These are phyloP conservation scores for Salminus brasiliensis DNA, from an alignment of 2,113 vertebrate species.

Conservation along the genomic window DNA sequence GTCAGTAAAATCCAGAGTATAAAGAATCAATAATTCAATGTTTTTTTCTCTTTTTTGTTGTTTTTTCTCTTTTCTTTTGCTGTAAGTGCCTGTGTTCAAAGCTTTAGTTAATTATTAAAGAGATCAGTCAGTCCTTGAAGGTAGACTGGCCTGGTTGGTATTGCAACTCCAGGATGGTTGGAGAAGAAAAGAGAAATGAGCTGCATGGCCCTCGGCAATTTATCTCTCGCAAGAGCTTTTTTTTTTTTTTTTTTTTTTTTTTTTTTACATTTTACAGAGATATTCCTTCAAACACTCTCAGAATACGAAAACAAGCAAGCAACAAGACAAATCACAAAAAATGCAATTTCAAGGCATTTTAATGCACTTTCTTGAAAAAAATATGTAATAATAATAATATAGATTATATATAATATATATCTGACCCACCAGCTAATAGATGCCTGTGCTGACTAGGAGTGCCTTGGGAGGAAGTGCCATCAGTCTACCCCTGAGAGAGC, in stretches of 20 bases:
- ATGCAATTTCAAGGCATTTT: too few species aligned
- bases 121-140: constrained; percentile 19
- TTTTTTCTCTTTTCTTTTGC: background rate
- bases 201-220: background rate
- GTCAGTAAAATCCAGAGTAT: constrained; percentile 19
- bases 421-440: too few species aligned
- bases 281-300: background rate
- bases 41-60: constrained; percentile 3
- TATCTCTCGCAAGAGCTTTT: background rate
- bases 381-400: too few species aligned
- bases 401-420: too few species aligned
- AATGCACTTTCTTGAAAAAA: too few species aligned
- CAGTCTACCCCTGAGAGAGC: too few species aligned
- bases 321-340: too few species aligned
- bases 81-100: constrained; percentile 39
- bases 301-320: too few species aligned
- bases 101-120: constrained; percentile 50
- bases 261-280: background rate
- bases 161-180: background rate
- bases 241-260: background rate
- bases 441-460: too few species aligned
- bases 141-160: constrained; percentile 5
- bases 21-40: constrained; percentile 38
- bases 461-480: too few species aligned
- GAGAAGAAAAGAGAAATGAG: background rate